Evolutionary conservation across 2,888 invertebrate genomes (phyloP), one percentile per base, ranked within the genome.

Genomic region (Podabrus alpinus): DNA sequence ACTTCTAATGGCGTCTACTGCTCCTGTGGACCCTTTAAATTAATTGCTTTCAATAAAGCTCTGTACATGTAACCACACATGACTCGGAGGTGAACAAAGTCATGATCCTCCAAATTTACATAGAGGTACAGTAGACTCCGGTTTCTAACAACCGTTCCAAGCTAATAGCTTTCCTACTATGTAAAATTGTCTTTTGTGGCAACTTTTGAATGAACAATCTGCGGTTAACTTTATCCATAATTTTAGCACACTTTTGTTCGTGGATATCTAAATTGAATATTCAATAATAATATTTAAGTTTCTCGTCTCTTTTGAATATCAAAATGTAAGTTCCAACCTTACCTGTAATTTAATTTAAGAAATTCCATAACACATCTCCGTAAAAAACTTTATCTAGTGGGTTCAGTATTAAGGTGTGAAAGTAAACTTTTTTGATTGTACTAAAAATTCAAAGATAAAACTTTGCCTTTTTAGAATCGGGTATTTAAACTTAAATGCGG

Each of bases 101-200:
- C 68, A 61, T 72, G 74, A 77, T 73, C 69, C 71, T 77, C 69
- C 13, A 71, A 73, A 76, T 76, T 76, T 76, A 73, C 76, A 76
- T 77, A 76, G 25, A 73, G 13, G n/a, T 45, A 45, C 45, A 45
- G 45, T 45, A 45, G 45, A 45, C 45, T 45, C 45, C n/a, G 71
- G 70, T 73, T 73, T 71, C 66, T 71, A 66, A 70, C 60, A 66
- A 66, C 71, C 71, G 60, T 62, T 72, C 25, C 15, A 67, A 69
- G 24, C 73, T 73, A 77, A 77, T 74, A 62, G 72, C 60, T 61
- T 21, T 45, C 67, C 64, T 59, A 66, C 71, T 62, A 45, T 70
- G 74, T 64, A 72, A 77, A 80, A 79, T 80, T 79, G 73, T 75
- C 79, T 79, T 78, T 80, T 80, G 80, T 80, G 78, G 78, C 80